phyloP scores from a whole-genome alignment of 2,797 vertebrate genomes.

The Leptodactylus fallax region DNA sequence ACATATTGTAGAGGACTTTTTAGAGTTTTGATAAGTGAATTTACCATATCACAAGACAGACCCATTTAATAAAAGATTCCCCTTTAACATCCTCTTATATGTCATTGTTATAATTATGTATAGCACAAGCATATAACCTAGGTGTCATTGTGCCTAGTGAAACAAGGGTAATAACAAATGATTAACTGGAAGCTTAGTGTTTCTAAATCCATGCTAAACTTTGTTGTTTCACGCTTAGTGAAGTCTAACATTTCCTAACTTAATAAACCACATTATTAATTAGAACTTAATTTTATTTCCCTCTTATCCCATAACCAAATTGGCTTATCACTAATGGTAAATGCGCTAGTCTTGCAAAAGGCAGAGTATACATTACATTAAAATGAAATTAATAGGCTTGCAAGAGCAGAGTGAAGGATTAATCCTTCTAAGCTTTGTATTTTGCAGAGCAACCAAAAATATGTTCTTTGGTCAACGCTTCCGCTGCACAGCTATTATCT shows the following conservation, averaged over 20 bases:
- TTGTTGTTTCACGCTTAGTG: constrained; percentile 34
- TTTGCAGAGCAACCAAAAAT: constrained; percentile 53
- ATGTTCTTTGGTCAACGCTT: constrained; percentile 54
- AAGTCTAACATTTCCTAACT: constrained; percentile 43
- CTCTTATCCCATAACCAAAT: constrained; percentile 54
- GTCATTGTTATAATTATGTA: not conserved
- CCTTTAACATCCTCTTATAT: not conserved
- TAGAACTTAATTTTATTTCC: constrained; percentile 50
- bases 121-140: not conserved
- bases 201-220: constrained; percentile 40
- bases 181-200: constrained; percentile 22
- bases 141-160: not conserved
- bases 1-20: too few species aligned
- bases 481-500: constrained; percentile 46
- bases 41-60: too few species aligned
- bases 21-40: too few species aligned
- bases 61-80: too few species aligned
- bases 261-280: constrained; percentile 59
- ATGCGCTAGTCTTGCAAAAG: constrained; percentile 50
- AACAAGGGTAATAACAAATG: not conserved
- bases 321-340: constrained; percentile 52
- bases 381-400: constrained; percentile 56
- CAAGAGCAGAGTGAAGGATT: constrained; percentile 47
- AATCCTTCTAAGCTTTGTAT: constrained; percentile 43
- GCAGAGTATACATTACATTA: constrained; percentile 48